A percentile compares a stretch with the other conserved stretches of the same genome.
Conservation (phyloP, 2,113 vertebrate genomes). For the Sinocyclocheilus anophthalmus region DNA sequence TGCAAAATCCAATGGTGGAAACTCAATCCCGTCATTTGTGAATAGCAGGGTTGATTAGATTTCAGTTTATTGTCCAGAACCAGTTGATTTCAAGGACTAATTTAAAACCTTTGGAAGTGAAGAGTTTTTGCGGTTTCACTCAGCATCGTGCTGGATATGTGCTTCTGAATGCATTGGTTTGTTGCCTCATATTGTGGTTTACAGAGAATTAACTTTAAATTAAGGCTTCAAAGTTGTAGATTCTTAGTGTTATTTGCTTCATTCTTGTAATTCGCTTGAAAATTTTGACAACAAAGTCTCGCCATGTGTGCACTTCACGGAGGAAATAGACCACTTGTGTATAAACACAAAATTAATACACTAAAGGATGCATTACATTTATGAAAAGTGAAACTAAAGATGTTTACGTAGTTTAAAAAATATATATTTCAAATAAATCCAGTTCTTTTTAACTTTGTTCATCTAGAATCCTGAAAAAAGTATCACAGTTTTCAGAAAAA, state of each 20-base stretch:
- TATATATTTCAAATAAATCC: too few relatives aligned
- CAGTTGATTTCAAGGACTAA: slow-evolving; percentile 28
- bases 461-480: too few relatives aligned
- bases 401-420: too few relatives aligned
- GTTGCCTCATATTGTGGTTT: background rate
- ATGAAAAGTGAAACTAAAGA: background rate
- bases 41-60: slow-evolving; percentile 34
- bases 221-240: background rate
- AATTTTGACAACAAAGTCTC: background rate
- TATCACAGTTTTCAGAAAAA: too few relatives aligned
- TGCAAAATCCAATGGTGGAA: slow-evolving; percentile 25
- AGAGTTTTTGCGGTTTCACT: background rate
- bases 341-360: background rate
- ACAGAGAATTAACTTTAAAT: background rate
- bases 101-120: slow-evolving; percentile 34
- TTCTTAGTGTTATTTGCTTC: background rate
- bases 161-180: background rate
- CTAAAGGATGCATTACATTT: background rate
- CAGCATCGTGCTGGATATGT: background rate
- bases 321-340: background rate
- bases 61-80: slow-evolving; percentile 35
- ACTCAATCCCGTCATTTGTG: slow-evolving; percentile 10
- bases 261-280: background rate
- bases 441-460: too few relatives aligned
- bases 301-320: background rate